Conservation (phyloP, 2,888 invertebrate genomes). For the Hypsopygia costalis region DNA sequence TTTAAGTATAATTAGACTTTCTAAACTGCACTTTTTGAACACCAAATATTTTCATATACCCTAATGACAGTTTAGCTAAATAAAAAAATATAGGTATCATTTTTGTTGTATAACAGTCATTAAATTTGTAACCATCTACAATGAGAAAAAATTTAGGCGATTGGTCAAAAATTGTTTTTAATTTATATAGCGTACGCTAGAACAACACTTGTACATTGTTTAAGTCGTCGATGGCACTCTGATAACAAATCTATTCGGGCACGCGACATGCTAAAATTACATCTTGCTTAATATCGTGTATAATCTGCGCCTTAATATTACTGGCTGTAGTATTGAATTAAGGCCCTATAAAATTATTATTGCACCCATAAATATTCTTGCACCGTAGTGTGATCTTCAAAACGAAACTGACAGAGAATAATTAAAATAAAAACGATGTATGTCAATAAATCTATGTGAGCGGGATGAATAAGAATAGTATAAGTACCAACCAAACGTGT, state of each 20-base stretch:
- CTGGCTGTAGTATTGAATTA: too few species aligned
- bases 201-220: slow-evolving; percentile 28
- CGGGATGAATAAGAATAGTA: too few species aligned
- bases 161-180: slow-evolving; percentile 52
- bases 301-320: too few species aligned
- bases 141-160: slow-evolving; percentile 59
- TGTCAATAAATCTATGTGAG: too few species aligned
- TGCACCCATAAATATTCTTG: too few species aligned
- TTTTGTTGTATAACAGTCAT: slow-evolving; percentile 61
- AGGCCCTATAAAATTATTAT: too few species aligned
- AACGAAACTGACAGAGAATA: too few species aligned
- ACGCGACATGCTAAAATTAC: slow-evolving; percentile 5
- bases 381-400: too few species aligned
- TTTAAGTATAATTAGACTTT: slow-evolving; percentile 41
- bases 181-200: slow-evolving; percentile 31
- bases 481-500: too few species aligned
- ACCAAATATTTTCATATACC: slow-evolving; percentile 63
- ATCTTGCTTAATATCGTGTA: too few species aligned
- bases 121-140: slow-evolving; percentile 52
- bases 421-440: too few species aligned
- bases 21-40: slow-evolving; percentile 68
- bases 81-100: slow-evolving; percentile 72
- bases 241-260: slow-evolving; percentile 2
- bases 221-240: slow-evolving; percentile 18
- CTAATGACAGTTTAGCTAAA: slow-evolving; percentile 73